Evolutionary conservation across 2,113 vertebrate species (phyloP).

Genomic region (Lichenostomus cassidix): DNA sequence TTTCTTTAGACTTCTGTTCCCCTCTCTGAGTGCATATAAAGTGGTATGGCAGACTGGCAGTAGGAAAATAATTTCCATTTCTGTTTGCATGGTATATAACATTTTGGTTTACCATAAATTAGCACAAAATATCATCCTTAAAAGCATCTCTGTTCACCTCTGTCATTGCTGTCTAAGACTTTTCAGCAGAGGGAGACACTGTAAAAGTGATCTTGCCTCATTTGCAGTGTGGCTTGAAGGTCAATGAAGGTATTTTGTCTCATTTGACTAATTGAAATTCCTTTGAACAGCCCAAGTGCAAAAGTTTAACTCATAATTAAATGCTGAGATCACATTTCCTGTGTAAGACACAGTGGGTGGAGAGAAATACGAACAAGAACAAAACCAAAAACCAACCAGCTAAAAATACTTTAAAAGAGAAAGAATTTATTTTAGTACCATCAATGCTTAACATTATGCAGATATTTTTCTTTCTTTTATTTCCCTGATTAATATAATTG

Average conservation of each 20-base stretch:
- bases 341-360: not conserved
- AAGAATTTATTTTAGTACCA: not conserved
- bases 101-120: not conserved
- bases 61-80: not conserved
- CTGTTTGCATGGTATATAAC: not conserved
- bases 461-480: not conserved
- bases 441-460: not conserved
- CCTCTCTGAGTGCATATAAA: not conserved
- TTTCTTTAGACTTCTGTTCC: not conserved
- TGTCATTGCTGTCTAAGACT: not conserved
- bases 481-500: not conserved
- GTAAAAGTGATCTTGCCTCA: not conserved
- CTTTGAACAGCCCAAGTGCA: not conserved
- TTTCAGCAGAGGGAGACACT: not conserved
- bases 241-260: constrained; percentile 3
- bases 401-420: not conserved
- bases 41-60: not conserved
- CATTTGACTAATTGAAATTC: constrained; percentile 31
- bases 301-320: constrained; percentile 4
- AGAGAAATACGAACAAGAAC: not conserved
- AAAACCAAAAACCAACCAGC: not conserved
- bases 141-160: not conserved
- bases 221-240: not conserved
- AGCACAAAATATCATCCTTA: not conserved
- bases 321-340: not conserved